Base-by-base conservation (phyloP, 2,797 vertebrate species). In the Cryptoblepharus egeriae region DNA sequence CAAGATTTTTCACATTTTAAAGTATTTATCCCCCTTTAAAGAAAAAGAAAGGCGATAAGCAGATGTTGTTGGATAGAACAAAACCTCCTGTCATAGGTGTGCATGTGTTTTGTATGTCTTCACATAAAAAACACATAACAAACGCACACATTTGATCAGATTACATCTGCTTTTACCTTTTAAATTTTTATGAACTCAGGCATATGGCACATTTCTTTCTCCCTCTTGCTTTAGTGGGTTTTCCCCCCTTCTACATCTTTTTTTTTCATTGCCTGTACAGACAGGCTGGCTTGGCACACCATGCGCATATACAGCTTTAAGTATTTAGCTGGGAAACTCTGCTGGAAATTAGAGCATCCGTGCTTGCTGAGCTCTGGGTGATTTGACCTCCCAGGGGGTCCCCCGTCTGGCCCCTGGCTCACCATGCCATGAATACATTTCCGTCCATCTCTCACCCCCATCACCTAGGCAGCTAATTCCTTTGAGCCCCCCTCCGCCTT, bases 381-480 rank as follows among this genome's bases (percentile, higher is more conserved):
- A 96, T 96, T 96, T 90, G 91, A 93, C 93, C 93, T 96, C 96
- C 97, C 96, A 90, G 90, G 96, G 92, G 95, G 91, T 93, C 94
- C 94, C 94, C 94, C 78, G 94, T 94, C 96, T 95, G 95, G 95
- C 95, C 96, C 94, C 87, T 87, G 93, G 96, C 96, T 96, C 96
- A 96, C 95, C 91, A 95, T 93, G 93, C 96, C 96, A 93, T 91
- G 96, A 97, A 95, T 96, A 95, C 96, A 94, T 95, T 95, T 95
- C 95, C 94, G 96, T 96, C 96, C 95, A 94, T 96, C 96, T 96
- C 95, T 83, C 93, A 96, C 96, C 97, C 96, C 97, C 97, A 94
- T 97, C 98, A 97, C 97, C 96, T 97, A 96, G 96, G 97, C 97
- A 98, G 97, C 97, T 98, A 98, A 98, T 97, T 98, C 98, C 97